Conservation (phyloP, 2,888 invertebrate genomes). For the Steinernema hermaphroditum region DNA sequence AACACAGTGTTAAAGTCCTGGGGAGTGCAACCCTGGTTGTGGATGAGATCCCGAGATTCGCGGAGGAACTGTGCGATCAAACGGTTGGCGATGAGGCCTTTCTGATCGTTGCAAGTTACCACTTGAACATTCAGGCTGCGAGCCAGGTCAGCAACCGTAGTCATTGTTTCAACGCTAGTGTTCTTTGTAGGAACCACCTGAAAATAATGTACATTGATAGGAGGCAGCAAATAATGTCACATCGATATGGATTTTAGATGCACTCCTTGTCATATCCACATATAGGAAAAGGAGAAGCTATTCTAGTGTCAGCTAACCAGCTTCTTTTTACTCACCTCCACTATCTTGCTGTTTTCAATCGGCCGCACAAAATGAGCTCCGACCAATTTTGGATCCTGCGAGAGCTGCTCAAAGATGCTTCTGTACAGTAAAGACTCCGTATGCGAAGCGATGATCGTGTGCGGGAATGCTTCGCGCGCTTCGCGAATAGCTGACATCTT, state of each 20-base stretch:
- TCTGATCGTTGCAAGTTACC: background rate
- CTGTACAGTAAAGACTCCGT: background rate
- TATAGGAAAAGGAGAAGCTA: no score
- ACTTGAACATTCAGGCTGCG: constrained; percentile 3
- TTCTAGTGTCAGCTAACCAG: no score
- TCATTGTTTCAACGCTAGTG: constrained; percentile 14
- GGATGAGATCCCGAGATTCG: constrained; percentile 16
- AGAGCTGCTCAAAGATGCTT: background rate
- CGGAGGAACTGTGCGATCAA: constrained; percentile 21
- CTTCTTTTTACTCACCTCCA: background rate
- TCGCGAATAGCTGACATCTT: constrained; percentile 6
- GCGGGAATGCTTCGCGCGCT: background rate
- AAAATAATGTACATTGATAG: background rate
- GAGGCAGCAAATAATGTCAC: background rate
- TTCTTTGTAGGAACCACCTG: constrained; percentile 12
- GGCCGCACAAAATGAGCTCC: background rate
- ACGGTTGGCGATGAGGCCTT: constrained; percentile 27
- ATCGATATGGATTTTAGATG: background rate
- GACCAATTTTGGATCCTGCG: constrained; percentile 4
- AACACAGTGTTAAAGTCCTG: constrained; percentile 16
- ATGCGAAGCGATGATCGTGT: constrained; percentile 13
- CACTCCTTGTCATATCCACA: no score
- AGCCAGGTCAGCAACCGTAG: background rate
- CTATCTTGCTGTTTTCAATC: background rate
- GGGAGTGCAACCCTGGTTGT: constrained; percentile 4